phyloP scores from a whole-genome alignment of 2,113 vertebrate species.

The Phylloscopus whistleri region DNA sequence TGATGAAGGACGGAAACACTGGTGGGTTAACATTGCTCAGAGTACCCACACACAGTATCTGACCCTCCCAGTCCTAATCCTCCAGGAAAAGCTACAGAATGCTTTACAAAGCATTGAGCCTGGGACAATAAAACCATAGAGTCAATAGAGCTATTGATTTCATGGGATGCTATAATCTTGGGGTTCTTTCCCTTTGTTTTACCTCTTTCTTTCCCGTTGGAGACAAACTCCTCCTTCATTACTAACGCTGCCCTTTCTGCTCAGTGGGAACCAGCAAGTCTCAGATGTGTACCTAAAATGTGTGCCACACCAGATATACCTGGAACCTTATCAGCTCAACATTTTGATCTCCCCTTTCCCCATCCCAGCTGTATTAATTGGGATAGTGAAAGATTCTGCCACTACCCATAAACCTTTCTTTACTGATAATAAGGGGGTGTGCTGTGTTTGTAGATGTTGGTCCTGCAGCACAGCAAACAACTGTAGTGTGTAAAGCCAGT shows the following conservation, averaged over 20 bases:
- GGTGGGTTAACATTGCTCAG: background rate
- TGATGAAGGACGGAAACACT: background rate
- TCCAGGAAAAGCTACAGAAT: background rate
- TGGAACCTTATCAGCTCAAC: background rate
- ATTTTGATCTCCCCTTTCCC: background rate
- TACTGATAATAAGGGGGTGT: background rate
- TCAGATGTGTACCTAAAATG: background rate
- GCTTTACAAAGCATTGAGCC: background rate
- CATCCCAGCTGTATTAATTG: background rate
- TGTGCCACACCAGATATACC: background rate
- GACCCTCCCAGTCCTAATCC: background rate
- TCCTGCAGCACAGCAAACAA: background rate
- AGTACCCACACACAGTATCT: background rate
- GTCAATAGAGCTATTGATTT: background rate
- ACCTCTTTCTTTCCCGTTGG: background rate
- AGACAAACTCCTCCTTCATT: background rate
- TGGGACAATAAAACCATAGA: background rate
- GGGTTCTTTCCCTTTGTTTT: background rate
- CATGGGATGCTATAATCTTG: background rate
- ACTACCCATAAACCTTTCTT: background rate
- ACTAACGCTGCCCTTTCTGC: background rate
- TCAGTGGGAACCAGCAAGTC: background rate
- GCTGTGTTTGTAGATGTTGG: background rate
- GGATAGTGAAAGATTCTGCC: background rate
- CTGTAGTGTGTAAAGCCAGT: background rate